phyloP scores from a whole-genome alignment of 2,113 vertebrate species.

The Progne subis region DNA sequence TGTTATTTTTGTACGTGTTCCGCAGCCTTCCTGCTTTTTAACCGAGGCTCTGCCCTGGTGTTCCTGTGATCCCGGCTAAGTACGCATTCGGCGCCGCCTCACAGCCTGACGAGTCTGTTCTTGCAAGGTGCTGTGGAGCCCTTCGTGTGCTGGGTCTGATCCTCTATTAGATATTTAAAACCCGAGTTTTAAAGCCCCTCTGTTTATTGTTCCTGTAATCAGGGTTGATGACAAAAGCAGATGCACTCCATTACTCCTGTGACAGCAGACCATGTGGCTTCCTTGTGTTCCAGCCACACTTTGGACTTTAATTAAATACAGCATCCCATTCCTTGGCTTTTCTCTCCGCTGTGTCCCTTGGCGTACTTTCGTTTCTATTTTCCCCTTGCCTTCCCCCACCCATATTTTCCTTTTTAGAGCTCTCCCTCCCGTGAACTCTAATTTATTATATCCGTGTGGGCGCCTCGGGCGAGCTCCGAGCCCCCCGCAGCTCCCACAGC shows the following conservation, averaged over 20 bases:
- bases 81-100: not conserved
- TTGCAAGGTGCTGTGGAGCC: not conserved
- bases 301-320: not conserved
- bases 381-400: not conserved
- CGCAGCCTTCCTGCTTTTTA: not conserved
- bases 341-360: not conserved
- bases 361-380: not conserved
- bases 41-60: not conserved
- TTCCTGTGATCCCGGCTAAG: not conserved
- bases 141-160: not conserved
- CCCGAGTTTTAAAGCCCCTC: not conserved
- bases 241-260: not conserved
- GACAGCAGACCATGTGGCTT: not conserved
- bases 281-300: not conserved
- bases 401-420: not conserved
- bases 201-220: not conserved
- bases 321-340: not conserved
- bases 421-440: not conserved
- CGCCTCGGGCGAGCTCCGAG: not conserved
- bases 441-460: accelerated
- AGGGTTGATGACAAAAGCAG: not conserved
- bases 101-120: not conserved
- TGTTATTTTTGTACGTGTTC: not conserved
- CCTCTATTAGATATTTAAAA: not conserved
- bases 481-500: not conserved